phyloP scores from a whole-genome alignment of 2,888 invertebrate genomes.

The Philereme transversata region DNA sequence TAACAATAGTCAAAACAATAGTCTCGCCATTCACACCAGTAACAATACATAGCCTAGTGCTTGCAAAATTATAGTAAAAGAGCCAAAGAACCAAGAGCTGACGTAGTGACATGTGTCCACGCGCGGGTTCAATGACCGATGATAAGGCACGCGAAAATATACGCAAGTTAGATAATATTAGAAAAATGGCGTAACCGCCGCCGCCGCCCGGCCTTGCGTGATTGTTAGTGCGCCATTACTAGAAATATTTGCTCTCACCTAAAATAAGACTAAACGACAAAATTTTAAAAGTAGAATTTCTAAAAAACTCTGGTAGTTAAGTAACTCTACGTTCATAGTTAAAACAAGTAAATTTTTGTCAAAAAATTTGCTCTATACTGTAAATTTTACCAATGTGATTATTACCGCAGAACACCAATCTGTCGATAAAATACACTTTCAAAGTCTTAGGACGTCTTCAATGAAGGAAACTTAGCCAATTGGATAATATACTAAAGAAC shows the following conservation, averaged over 20 bases:
- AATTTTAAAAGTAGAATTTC: too few relatives aligned
- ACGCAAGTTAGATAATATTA: conserved; percentile 76
- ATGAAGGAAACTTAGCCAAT: background rate
- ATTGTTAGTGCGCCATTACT: conserved; percentile 39
- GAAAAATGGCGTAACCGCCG: conserved; percentile 65
- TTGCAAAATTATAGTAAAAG: conserved; percentile 20
- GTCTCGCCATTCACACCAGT: conserved; percentile 10
- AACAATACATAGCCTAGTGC: conserved; percentile 11
- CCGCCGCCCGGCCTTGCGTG: conserved; percentile 44
- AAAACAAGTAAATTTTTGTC: too few relatives aligned
- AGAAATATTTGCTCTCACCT: conserved; percentile 31
- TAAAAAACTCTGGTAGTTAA: too few relatives aligned
- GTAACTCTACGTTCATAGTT: too few relatives aligned
- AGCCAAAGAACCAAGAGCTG: conserved; percentile 7
- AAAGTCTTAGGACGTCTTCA: too few relatives aligned
- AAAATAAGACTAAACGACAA: too few relatives aligned
- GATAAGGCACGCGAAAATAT: conserved; percentile 76
- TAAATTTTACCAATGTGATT: too few relatives aligned
- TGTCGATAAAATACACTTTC: background rate
- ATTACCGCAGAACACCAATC: background rate
- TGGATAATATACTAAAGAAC: conserved; percentile 4
- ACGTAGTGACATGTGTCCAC: conserved; percentile 50
- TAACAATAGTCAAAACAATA: conserved; percentile 16
- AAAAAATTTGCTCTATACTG: too few relatives aligned
- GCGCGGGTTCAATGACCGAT: conserved; percentile 63